phyloP scores from a whole-genome alignment of 2,888 invertebrate genomes.

The Hylaea fasciaria region DNA sequence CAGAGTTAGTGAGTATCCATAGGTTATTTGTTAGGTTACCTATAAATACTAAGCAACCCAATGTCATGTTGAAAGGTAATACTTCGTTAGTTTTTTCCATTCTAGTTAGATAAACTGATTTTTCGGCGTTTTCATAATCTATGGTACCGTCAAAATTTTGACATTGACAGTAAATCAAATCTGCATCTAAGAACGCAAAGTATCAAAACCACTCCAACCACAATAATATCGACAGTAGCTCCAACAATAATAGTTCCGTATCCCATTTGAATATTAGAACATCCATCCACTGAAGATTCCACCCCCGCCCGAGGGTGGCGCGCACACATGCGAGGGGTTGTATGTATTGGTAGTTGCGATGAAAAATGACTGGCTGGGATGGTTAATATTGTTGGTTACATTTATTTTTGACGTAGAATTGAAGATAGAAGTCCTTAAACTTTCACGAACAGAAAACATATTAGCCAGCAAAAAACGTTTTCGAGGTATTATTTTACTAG shows the following conservation, averaged over 20 bases:
- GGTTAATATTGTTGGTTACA: conserved; percentile 32
- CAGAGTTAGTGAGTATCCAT: no score
- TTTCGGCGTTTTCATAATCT: no score
- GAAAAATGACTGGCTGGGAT: conserved; percentile 42
- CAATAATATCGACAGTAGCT: conserved; percentile 81
- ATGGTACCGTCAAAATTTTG: no score
- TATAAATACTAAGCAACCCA: no score
- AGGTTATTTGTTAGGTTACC: no score
- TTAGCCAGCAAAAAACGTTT: no score
- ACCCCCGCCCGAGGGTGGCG: conserved; percentile 45
- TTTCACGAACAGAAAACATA: no score
- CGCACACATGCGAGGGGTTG: conserved; percentile 37
- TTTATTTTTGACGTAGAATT: conserved; percentile 18
- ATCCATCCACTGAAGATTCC: conserved; percentile 83
- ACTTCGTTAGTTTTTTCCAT: no score
- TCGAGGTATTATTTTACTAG: no score
- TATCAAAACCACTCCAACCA: conserved; percentile 61
- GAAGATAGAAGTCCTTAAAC: background rate
- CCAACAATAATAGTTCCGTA: conserved; percentile 85
- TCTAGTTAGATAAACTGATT: no score
- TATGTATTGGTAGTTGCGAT: conserved; percentile 43
- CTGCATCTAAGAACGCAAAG: conserved; percentile 37
- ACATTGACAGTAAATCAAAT: no score
- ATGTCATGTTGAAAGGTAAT: no score
- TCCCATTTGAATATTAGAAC: conserved; percentile 86